Evolutionary conservation across 2,113 vertebrate species (phyloP).

Genomic region (Gadus chalcogrammus): DNA sequence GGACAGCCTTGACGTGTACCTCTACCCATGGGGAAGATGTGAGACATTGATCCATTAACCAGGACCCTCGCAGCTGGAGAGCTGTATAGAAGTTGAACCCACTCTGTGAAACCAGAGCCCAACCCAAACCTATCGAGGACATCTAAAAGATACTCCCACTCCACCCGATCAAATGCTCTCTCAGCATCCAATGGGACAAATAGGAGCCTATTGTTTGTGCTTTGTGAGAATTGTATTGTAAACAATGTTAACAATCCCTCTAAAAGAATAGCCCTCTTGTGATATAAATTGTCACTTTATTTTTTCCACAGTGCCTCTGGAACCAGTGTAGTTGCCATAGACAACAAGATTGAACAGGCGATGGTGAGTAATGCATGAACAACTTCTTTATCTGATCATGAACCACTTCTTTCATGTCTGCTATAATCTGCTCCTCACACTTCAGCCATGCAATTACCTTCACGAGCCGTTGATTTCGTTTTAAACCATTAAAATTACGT

Average conservation of each 20-base stretch:
- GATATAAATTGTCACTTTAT: background rate
- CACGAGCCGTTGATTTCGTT: too few relatives aligned
- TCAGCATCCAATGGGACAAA: background rate
- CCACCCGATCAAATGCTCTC: too few relatives aligned
- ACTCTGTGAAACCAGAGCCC: background rate
- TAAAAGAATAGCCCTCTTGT: background rate
- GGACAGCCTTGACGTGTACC: background rate
- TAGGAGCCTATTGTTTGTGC: background rate
- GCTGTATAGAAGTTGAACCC: background rate
- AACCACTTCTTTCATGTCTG: too few relatives aligned
- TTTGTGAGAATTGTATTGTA: background rate
- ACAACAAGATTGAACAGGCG: slow-evolving; percentile 99
- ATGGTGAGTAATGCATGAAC: slow-evolving; percentile 82
- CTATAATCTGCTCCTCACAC: too few relatives aligned
- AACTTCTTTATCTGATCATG: background rate
- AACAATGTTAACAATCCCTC: background rate
- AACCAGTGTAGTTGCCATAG: slow-evolving; percentile 94
- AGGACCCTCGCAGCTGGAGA: background rate
- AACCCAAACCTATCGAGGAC: background rate
- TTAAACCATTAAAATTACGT: too few relatives aligned
- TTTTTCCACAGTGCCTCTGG: slow-evolving; percentile 81
- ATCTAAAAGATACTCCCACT: background rate
- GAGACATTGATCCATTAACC: background rate
- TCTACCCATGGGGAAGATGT: background rate
- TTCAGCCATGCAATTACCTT: too few relatives aligned